Base-by-base conservation (phyloP, 2,797 vertebrate species). In the Falco novaeseelandiae region DNA sequence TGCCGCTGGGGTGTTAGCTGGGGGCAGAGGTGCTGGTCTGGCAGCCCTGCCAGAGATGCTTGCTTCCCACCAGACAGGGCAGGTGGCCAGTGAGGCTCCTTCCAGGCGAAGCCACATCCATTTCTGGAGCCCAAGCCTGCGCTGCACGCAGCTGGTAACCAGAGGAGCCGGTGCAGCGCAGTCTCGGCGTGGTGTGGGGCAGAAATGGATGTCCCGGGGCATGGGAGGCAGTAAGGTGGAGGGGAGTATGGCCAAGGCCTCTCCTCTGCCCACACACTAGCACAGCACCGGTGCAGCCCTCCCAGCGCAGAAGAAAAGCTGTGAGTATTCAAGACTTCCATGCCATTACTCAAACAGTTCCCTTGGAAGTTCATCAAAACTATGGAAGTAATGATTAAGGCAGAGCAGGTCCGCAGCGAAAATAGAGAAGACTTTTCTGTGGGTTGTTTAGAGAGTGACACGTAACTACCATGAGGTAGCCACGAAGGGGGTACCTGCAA, bases 271-370 rank as follows among this genome's bases (percentile, higher is more conserved):
- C 2, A 1, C 36, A 2, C 0, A 1, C 52, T 18, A 40, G 26
- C 42, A 46, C 55, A 77, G 7, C 34, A 30, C 30, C 42, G 29
- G 30, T 2, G 2, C 5, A 49, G 8, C 21, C 8, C 30, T n/a
- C 44, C 30, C 34, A 83, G 29, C 32, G 10, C 1, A 46, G 59
- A 49, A 77, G 34, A 70, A 38, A 55, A 62, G 9, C 40, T 44
- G 25, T 44, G 55, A 46, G 13, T 12, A 27, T 57, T 80, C 36
- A 59, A 71, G 67, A 22, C 14, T 79, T 67, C 66, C 52, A 55
- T 0, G 0, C 26, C 14, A 48, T 36, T 19, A 14, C 52, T 48
- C 0, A 1, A 9, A 26, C 1, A 0, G 3, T 74, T 80, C 85
- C 86, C 67, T 69, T 58, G 32, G 32, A 61, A 63, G 17, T 49